These are phyloP conservation scores for Strigamia crassipes DNA, from an alignment of 2,888 invertebrate genomes.

Conservation along the genomic window DNA sequence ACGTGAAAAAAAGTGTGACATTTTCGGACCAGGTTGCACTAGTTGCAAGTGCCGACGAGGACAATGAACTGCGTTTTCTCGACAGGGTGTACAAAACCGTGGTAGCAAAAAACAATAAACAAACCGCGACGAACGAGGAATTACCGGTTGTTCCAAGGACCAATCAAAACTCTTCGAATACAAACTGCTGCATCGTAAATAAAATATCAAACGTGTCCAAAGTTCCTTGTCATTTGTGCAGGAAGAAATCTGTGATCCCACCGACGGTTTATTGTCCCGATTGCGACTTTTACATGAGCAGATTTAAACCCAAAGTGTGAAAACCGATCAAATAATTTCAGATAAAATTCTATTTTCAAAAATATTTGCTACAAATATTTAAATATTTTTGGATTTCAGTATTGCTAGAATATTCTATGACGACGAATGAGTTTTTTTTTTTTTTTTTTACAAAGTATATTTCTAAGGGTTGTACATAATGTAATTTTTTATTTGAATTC, in stretches of 20 bases:
- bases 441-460: too few species aligned
- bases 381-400: too few species aligned
- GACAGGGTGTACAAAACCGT: constrained; percentile 78
- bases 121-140: constrained; percentile 1
- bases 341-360: not conserved
- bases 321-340: constrained; percentile 3
- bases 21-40: constrained; percentile 93
- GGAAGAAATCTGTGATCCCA: constrained; percentile 78
- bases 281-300: constrained; percentile 84
- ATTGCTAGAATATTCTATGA: too few species aligned
- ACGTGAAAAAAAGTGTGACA: constrained; percentile 83
- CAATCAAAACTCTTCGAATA: constrained; percentile 63
- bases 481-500: too few species aligned
- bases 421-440: too few species aligned
- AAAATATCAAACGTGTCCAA: not conserved
- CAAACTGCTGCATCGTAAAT: not conserved
- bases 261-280: constrained; percentile 84
- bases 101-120: constrained; percentile 49
- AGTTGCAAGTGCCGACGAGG: constrained; percentile 90
- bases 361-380: too few species aligned
- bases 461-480: too few species aligned
- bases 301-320: constrained; percentile 55
- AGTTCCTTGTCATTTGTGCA: constrained; percentile 80
- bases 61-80: constrained; percentile 84
- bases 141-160: constrained; percentile 64